These are phyloP conservation scores for Symphodus melops DNA, from an alignment of 2,113 vertebrate genomes.

Conservation along the genomic window DNA sequence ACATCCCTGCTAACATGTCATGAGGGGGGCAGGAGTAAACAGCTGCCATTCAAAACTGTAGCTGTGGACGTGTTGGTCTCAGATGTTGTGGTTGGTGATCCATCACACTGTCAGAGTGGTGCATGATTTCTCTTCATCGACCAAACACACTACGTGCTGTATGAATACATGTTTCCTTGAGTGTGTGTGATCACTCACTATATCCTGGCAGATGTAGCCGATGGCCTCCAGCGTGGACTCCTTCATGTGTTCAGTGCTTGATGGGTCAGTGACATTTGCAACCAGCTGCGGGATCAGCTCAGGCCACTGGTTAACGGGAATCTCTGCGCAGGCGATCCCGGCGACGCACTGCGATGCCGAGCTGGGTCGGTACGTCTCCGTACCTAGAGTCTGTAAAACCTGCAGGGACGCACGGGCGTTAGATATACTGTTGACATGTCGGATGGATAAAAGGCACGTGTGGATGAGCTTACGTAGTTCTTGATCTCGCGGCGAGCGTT, in stretches of 20 bases:
- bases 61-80: background rate
- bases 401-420: conserved; percentile 48
- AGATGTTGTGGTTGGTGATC: background rate
- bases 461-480: conserved; percentile 88
- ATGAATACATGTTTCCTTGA: background rate
- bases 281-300: conserved; percentile 97
- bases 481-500: conserved; percentile 95
- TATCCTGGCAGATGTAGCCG: conserved; percentile 99
- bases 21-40: no score
- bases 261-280: conserved; percentile 95
- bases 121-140: conserved; percentile 1
- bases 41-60: no score
- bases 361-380: conserved; percentile 96
- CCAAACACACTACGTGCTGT: background rate
- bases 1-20: no score
- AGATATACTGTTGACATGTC: background rate
- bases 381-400: conserved; percentile 97
- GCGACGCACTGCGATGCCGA: conserved; percentile 98
- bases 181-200: conserved; percentile 84
- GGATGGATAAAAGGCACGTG: no score
- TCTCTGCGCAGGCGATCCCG: conserved; percentile 97
- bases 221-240: conserved; percentile 98
- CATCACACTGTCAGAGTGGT: conserved; percentile 3
- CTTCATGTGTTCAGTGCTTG: conserved; percentile 99
- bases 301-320: conserved; percentile 96